These are phyloP conservation scores for Trichacis sp. DNA, from an alignment of 2,888 invertebrate genomes.

Conservation along the genomic window DNA sequence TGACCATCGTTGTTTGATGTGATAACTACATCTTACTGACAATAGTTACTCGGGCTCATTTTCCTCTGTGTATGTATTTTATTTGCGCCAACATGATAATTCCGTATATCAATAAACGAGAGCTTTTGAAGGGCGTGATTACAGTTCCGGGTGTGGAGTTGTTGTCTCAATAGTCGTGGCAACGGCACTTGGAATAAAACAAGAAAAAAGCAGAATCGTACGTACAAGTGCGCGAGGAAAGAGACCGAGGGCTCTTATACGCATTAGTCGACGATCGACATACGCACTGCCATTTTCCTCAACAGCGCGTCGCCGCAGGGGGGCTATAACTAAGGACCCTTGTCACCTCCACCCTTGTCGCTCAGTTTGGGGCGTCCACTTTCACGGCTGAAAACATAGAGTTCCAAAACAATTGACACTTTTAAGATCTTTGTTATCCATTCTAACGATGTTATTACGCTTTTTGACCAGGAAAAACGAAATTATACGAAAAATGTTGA, in stretches of 20 bases:
- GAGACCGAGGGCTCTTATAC: neutral
- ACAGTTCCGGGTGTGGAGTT: neutral
- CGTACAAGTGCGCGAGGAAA: neutral
- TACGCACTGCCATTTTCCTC: constrained; percentile 3
- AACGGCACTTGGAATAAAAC: too few species aligned
- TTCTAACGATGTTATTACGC: neutral
- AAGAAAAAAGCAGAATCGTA: too few species aligned
- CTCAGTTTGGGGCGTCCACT: neutral
- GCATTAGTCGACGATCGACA: constrained; percentile 1
- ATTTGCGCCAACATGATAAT: too few species aligned
- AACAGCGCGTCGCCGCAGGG: constrained; percentile 1
- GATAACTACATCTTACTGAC: too few species aligned
- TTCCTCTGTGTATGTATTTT: too few species aligned
- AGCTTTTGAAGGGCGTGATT: neutral
- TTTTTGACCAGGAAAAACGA: neutral
- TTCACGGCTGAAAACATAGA: neutral
- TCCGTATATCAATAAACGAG: neutral
- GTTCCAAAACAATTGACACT: constrained; percentile 2
- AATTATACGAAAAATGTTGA: too few species aligned
- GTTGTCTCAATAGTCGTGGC: neutral
- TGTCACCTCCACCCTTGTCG: constrained; percentile 2
- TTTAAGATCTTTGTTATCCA: neutral
- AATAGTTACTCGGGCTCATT: too few species aligned
- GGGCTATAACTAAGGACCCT: constrained; percentile 3
- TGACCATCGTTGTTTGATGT: too few species aligned